phyloP scores from a whole-genome alignment of 2,888 invertebrate species.

The Sesia bembeciformis region DNA sequence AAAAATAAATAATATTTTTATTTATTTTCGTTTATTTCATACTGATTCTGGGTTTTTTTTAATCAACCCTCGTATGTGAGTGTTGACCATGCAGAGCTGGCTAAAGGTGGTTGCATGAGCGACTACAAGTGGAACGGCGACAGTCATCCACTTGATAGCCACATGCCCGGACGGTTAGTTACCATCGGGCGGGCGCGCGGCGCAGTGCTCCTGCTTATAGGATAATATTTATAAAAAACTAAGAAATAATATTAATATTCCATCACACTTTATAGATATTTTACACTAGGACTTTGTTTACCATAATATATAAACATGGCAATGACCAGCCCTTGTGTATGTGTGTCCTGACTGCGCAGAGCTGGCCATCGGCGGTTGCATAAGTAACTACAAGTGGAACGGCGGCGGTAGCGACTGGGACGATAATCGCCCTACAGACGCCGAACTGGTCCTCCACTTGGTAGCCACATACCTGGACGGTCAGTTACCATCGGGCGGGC shows the following conservation, averaged over 20 bases:
- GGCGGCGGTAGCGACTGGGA: constrained; percentile 89
- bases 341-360: constrained; percentile 48
- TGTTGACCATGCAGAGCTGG: too few relatives aligned
- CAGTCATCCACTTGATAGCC: constrained; percentile 86
- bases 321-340: too few relatives aligned
- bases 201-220: not conserved
- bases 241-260: too few relatives aligned
- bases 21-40: too few relatives aligned
- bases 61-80: too few relatives aligned
- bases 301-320: too few relatives aligned
- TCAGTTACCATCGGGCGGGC: constrained; percentile 69
- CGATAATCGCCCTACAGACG: constrained; percentile 88
- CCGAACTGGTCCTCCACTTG: constrained; percentile 89
- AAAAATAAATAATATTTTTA: too few relatives aligned
- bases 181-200: constrained; percentile 61
- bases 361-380: constrained; percentile 87
- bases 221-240: too few relatives aligned
- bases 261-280: too few relatives aligned
- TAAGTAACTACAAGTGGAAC: constrained; percentile 92
- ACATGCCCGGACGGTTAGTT: constrained; percentile 88
- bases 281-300: too few relatives aligned
- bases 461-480: constrained; percentile 91
- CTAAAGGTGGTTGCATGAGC: constrained; percentile 89
- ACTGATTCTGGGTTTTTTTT: too few relatives aligned
- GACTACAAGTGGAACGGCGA: constrained; percentile 93